A percentile compares a stretch with the other conserved stretches of the same genome.
These are phyloP conservation scores for Noctua pronuba DNA, from an alignment of 2,888 invertebrate genomes.

Conservation along the genomic window DNA sequence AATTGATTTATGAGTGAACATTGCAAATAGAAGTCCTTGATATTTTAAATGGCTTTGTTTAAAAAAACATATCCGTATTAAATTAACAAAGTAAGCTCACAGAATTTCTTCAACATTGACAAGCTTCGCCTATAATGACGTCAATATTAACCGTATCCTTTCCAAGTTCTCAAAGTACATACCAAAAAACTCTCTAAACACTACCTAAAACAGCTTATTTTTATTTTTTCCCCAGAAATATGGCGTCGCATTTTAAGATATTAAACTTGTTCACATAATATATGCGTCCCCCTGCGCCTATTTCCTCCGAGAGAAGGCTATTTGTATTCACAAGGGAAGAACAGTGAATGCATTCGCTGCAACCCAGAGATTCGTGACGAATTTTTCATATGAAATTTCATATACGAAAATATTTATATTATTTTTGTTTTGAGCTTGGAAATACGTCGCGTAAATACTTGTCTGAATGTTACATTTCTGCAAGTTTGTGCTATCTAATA, in stretches of 20 bases:
- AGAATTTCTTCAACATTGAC: background rate
- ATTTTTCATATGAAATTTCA: constrained; percentile 75
- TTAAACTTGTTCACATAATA: constrained; percentile 79
- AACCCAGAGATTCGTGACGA: constrained; percentile 74
- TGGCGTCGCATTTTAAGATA: constrained; percentile 78
- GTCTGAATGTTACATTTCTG: constrained; percentile 53
- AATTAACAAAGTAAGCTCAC: background rate
- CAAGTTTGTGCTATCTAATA: constrained; percentile 42
- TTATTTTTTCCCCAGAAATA: constrained; percentile 67
- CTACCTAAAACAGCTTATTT: constrained; percentile 46
- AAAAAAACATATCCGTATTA: background rate
- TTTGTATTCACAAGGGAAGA: constrained; percentile 83
- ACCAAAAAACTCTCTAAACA: constrained; percentile 31
- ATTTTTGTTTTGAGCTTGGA: constrained; percentile 57
- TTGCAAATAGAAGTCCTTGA: background rate
- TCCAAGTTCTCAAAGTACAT: constrained; percentile 19
- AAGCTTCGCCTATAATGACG: background rate
- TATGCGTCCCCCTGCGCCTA: constrained; percentile 77
- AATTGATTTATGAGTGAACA: background rate
- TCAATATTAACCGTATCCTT: background rate
- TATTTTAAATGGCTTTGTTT: background rate
- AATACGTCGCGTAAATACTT: constrained; percentile 47
- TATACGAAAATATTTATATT: constrained; percentile 69
- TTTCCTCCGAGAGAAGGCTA: constrained; percentile 75
- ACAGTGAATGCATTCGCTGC: constrained; percentile 81